These are phyloP conservation scores for Microchirus variegatus DNA, from an alignment of 2,797 vertebrate genomes.

Conservation along the genomic window DNA sequence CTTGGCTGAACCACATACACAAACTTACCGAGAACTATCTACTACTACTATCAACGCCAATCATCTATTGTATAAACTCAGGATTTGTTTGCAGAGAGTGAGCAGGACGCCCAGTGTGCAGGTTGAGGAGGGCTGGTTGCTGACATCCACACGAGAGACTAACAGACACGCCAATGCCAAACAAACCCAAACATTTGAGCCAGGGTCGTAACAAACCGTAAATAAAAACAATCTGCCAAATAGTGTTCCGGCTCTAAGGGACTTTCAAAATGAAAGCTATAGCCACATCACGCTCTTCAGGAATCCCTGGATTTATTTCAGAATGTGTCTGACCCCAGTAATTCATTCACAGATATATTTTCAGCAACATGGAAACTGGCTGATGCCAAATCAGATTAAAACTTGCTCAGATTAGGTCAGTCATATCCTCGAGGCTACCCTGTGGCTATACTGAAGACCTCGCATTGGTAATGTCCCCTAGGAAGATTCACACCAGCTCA, in stretches of 20 bases:
- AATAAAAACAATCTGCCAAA: neutral
- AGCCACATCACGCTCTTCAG: neutral
- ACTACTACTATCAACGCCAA: too few relatives aligned
- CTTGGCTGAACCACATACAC: too few relatives aligned
- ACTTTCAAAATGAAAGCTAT: constrained; percentile 6
- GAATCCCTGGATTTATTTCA: constrained; percentile 25
- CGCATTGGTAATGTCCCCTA: constrained; percentile 47
- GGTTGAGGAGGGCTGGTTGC: too few relatives aligned
- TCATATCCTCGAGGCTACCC: constrained; percentile 52
- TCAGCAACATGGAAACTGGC: constrained; percentile 20
- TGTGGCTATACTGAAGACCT: constrained; percentile 39
- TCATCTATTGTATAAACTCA: too few relatives aligned
- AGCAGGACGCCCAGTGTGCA: too few relatives aligned
- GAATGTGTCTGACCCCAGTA: constrained; percentile 9
- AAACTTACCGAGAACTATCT: too few relatives aligned
- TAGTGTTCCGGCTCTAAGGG: neutral
- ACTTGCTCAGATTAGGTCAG: constrained; percentile 40
- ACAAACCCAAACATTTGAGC: too few relatives aligned
- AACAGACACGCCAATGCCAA: too few relatives aligned
- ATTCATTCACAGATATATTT: constrained; percentile 39
- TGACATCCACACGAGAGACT: too few relatives aligned
- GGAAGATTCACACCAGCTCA: constrained; percentile 34
- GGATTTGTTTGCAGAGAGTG: too few relatives aligned
- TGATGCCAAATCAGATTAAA: constrained; percentile 23
- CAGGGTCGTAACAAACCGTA: too few relatives aligned